Evolutionary conservation across 2,888 invertebrate species (phyloP).

Genomic region (Poecilus cupreus): DNA sequence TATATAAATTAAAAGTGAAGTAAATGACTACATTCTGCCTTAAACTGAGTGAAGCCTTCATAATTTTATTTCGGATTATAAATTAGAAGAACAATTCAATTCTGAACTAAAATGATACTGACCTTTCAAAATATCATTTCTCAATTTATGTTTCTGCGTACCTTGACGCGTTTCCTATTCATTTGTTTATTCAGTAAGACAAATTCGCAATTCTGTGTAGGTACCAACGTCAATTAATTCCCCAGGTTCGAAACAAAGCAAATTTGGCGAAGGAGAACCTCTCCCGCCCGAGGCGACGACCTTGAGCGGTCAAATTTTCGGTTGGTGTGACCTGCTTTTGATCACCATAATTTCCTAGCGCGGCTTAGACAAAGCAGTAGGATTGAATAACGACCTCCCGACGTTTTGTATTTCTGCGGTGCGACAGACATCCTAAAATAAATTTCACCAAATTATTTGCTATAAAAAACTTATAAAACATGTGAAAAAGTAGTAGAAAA

Average conservation of each 20-base stretch:
- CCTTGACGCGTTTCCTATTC: background rate
- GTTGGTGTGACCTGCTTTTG: constrained; percentile 51
- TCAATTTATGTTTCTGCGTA: no score
- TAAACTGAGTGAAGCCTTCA: no score
- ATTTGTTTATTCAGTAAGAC: background rate
- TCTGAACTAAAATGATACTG: no score
- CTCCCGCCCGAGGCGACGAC: background rate
- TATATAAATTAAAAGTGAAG: no score
- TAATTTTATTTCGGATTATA: no score
- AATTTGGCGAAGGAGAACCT: constrained; percentile 17
- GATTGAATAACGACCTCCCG: constrained; percentile 41
- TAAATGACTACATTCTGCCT: no score
- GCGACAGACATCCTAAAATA: constrained; percentile 36
- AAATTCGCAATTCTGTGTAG: background rate
- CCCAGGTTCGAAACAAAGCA: constrained; percentile 5
- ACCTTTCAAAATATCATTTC: no score
- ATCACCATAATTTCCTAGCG: constrained; percentile 51
- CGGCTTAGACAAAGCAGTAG: constrained; percentile 48
- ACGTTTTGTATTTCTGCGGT: background rate
- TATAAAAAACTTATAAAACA: constrained; percentile 4
- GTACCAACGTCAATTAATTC: background rate
- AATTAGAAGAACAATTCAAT: no score
- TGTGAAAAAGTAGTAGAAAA: background rate
- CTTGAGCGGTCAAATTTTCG: constrained; percentile 28
- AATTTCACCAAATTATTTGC: constrained; percentile 2